Evolutionary conservation across 2,888 invertebrate genomes (phyloP), one percentile per base, ranked within the genome.

Genomic region (Reticulitermes lucifugus): DNA sequence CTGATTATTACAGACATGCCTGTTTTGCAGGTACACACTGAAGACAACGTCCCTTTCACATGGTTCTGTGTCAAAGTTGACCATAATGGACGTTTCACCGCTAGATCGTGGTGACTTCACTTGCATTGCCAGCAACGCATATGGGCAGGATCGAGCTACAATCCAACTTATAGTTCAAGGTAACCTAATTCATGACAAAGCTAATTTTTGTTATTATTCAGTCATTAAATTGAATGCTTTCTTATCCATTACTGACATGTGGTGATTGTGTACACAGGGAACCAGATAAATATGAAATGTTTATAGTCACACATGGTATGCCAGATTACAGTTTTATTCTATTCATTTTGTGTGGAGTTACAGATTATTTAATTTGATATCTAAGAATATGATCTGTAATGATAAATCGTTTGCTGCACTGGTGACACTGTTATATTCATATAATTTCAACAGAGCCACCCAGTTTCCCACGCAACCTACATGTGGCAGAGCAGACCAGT

Each of bases 61-160:
- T 41, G 92, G 92, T 7, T 88, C 91, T n/a, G 90, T 92, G 22
- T 94, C 94, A 0, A 93, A 93, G 88, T 89, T 94, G 87, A 91
- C 92, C 3, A 92, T 94, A 83, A 89, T 91, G 14, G 93, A 94
- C 79, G 92, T 93, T 12, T 90, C 91, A 25, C 89, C 92, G 35
- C 90, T 91, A 29, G 93, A 93, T 88, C 91, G 94, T 14, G 93
- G 93, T 5, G 94, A 94, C 88, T 94, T 94, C 89, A 92, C 92
- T 2, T 95, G 95, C 89, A 91, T 92, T 51, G 94, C 94, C 5
- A 92, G 91, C 86, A 95, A 95, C 89, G 91, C 92, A 0, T 94
- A 93, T 89, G 95, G 94, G 0, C 92, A 93, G 85, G 94, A 94
- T 88, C 91, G 92, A 51, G 88, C 90, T 46, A 89, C 90, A 59